Conservation (phyloP, 2,888 invertebrate genomes). For the Clistopyga incitator region DNA sequence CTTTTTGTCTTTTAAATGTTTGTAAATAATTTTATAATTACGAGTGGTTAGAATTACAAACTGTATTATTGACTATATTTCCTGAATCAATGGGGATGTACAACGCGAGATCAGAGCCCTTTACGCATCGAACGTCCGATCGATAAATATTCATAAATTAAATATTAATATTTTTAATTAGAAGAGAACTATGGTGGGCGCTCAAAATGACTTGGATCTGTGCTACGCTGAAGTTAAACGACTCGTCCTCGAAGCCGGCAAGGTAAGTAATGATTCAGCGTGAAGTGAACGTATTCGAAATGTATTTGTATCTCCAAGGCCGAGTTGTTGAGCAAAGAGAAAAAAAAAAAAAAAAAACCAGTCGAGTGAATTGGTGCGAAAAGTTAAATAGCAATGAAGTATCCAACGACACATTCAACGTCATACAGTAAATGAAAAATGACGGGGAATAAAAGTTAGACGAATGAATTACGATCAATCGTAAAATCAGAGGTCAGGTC, state of each 20-base stretch:
- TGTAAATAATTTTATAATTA: too few relatives aligned
- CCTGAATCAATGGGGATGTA: too few relatives aligned
- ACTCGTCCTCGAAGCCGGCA: slow-evolving; percentile 84
- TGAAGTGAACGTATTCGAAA: slow-evolving; percentile 41
- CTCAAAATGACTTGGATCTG: slow-evolving; percentile 78
- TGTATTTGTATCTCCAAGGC: slow-evolving; percentile 10
- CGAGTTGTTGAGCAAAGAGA: background rate
- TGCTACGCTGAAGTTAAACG: slow-evolving; percentile 83
- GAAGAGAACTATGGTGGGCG: slow-evolving; percentile 63
- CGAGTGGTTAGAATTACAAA: too few relatives aligned
- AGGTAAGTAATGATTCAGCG: slow-evolving; percentile 79
- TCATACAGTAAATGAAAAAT: slow-evolving; percentile 15
- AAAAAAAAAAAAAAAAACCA: slow-evolving; percentile 7
- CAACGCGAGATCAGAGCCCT: background rate
- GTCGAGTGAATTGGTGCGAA: slow-evolving; percentile 15
- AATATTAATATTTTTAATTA: background rate
- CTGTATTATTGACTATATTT: too few relatives aligned
- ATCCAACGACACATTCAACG: background rate
- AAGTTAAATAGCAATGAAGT: slow-evolving; percentile 26
- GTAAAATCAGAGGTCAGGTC: background rate
- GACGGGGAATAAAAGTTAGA: slow-evolving; percentile 6
- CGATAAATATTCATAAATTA: background rate
- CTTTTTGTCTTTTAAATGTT: too few relatives aligned
- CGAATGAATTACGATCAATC: slow-evolving; percentile 39
- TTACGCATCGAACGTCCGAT: background rate